Base-by-base conservation (phyloP, 2,797 vertebrate genomes). In the Sebastes flavidus region DNA sequence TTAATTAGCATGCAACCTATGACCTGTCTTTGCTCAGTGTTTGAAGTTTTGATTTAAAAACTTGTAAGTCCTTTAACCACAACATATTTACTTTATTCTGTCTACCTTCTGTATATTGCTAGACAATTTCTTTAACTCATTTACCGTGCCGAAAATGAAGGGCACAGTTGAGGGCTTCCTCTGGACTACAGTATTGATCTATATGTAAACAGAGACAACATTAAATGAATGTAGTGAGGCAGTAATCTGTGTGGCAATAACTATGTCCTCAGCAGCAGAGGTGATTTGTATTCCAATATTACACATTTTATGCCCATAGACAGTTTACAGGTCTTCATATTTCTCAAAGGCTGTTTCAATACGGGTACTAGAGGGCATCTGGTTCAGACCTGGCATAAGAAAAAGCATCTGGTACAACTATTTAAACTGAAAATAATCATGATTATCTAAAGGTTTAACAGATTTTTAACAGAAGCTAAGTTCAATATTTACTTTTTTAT, bases 281-380 rank as follows among this genome's bases (percentile, higher is more conserved):
- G 87, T 90, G 84, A 92, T 93, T 90, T 93, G 85, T 92, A 77
- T 90, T 90, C 71, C 76, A 81, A 72, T 88, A 80, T 86, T 81
- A 85, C 67, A 83, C 14, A 79, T 87, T 82, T 81, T 79, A 77
- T 89, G 38, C 49, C 22, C 67, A 56, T 56, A 42, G 56, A 88
- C 25, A 22, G 66, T 87, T 83, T 85, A 84, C 42, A 56, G 75
- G 61, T 76, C 67, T 54, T 82, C 25, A 76, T 18, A 74, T 78
- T 85, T 82, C 59, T 85, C 71, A 72, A 74, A 81, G 72, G 36
- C 62, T 70, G 22, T 63, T 70, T 83, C 32, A 38, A 38, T 81
- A 72, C 34, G 29, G 27, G 38, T 80, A 56, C 58, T 68, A 42
- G 36, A 77, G 65, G 58, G 62, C 7, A 6, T 76, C 42, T 52